Conservation (phyloP, 2,888 invertebrate species). For the Zeuzera pyrina region DNA sequence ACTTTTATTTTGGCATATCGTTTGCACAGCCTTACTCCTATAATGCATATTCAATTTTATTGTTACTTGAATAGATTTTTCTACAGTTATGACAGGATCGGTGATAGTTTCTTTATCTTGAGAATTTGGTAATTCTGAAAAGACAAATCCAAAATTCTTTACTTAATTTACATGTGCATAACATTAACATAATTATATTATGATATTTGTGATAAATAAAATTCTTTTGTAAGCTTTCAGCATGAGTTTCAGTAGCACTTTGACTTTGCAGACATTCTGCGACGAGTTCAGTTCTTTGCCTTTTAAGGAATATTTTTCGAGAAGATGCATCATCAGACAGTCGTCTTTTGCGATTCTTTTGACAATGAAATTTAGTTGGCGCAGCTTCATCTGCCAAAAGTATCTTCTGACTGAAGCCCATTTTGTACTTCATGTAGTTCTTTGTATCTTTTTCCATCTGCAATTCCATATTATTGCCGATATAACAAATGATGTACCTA, state of each 20-base stretch:
- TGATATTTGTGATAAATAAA: no score
- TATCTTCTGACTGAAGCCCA: constrained; percentile 5
- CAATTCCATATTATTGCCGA: background rate
- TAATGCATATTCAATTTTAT: no score
- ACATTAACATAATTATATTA: no score
- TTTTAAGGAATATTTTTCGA: constrained; percentile 3
- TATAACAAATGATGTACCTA: no score
- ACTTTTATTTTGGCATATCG: constrained; percentile 1
- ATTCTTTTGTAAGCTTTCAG: constrained; percentile 47
- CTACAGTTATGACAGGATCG: no score
- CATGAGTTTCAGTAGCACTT: constrained; percentile 5
- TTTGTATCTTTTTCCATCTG: constrained; percentile 2
- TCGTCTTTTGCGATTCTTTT: constrained; percentile 6
- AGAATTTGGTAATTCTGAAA: no score
- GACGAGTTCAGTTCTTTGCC: constrained; percentile 3
- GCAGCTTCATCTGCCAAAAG: constrained; percentile 6
- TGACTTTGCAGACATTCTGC: constrained; percentile 8
- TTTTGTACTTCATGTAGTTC: constrained; percentile 8
- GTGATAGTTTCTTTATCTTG: no score
- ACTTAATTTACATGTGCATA: no score
- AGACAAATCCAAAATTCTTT: no score
- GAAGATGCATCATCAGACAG: constrained; percentile 3
- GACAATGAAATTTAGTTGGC: constrained; percentile 10
- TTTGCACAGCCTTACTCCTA: no score
- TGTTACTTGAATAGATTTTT: no score